Evolutionary conservation across 2,888 invertebrate genomes (phyloP).

Genomic region (Amorpha juglandis): DNA sequence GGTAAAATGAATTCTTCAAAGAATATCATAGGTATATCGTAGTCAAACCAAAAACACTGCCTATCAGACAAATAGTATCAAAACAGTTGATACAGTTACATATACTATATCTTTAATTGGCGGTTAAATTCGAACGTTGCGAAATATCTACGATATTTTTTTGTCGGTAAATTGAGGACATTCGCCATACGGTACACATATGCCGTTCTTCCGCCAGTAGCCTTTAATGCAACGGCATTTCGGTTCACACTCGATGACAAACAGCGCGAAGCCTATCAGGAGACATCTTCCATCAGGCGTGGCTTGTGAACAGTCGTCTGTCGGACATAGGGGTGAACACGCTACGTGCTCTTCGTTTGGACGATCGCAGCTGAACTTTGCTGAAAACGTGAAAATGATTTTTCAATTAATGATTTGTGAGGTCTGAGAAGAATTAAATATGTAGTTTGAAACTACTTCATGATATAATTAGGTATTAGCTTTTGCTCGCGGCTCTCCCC

Average conservation of each 20-base stretch:
- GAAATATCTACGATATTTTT: no score
- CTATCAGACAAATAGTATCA: no score
- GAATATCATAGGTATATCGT: no score
- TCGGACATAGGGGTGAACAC: constrained; percentile 53
- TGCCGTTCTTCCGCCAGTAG: constrained; percentile 46
- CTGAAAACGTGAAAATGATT: constrained; percentile 37
- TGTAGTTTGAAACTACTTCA: no score
- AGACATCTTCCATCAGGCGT: constrained; percentile 45
- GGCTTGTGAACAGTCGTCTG: constrained; percentile 52
- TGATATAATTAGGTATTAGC: no score
- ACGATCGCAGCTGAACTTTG: constrained; percentile 49
- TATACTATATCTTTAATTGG: no score
- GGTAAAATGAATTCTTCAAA: no score
- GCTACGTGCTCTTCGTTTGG: constrained; percentile 46
- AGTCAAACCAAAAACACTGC: no score
- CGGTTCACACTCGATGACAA: constrained; percentile 48
- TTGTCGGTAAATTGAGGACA: constrained; percentile 16
- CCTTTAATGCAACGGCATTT: constrained; percentile 49
- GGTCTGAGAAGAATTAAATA: background rate
- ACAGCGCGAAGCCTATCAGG: constrained; percentile 29
- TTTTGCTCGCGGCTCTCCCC: no score
- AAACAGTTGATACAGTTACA: no score
- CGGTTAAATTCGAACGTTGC: no score
- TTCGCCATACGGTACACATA: constrained; percentile 49
- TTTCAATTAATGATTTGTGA: background rate